Evolutionary conservation across 2,888 invertebrate species (phyloP), one percentile per base, ranked within the genome.

Genomic region (Cataglyphis rosenhaueri): DNA sequence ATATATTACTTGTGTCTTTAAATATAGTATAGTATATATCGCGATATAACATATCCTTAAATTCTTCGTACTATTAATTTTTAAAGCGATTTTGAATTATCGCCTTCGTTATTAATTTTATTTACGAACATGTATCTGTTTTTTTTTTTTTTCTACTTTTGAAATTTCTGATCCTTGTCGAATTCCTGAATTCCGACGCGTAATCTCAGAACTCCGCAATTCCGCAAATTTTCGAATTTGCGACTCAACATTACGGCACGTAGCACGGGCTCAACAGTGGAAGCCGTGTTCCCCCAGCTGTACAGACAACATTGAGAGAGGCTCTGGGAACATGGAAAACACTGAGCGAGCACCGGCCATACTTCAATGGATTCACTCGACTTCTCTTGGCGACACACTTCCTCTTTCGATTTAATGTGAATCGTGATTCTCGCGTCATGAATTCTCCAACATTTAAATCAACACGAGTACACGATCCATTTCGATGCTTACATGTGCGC

Each of bases 281-380:
- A 94, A 92, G 90, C 92, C 92, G 92, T 94, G 94, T 92, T 92
- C 93, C 94, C 93, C 91, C 91, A 92, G 93, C 94, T 94, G 94
- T 94, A 84, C 79, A 85, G 81, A 78, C 10, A 68, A 74, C 65
- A 76, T 85, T 83, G 32, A 91, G 86, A 21, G 21, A 91, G 92
- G 94, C 94, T 94, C 91, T 94, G 94, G 94, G 94, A 92, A 92
- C 93, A 94, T 89, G 93, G 93, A 91, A 92, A 89, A 93, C 94
- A 94, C 94, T 94, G 93, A 93, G 92, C 92, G 93, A 93, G 93
- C 91, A 91, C 87, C 91, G 90, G 87, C 87, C 81, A 86, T 84
- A 79, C 78, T 71, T 79, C 78, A 61, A 29, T 61, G 35, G n/a
- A 71, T 18, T 59, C 44, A 57, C 12, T 35, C 9, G 57, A 18